Conservation (phyloP, 2,113 vertebrate genomes). For the Blennius ocellaris region DNA sequence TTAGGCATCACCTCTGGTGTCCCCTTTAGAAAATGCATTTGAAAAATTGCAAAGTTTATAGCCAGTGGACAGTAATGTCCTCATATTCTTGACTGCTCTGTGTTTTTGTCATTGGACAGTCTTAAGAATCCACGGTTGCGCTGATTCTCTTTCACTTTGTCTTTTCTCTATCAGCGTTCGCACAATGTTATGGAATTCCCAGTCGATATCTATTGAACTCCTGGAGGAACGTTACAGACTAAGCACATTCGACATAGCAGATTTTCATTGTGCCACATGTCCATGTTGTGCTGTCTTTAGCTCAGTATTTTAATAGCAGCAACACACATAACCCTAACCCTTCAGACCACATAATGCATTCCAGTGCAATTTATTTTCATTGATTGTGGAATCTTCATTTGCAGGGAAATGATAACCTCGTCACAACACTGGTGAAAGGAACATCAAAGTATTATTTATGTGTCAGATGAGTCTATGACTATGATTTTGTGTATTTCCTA, state of each 20-base stretch:
- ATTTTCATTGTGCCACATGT: slow-evolving; percentile 36
- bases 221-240: slow-evolving; percentile 25
- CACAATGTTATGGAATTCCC: slow-evolving; percentile 25
- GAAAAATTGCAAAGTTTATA: too few species aligned
- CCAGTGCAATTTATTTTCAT: slow-evolving; percentile 23
- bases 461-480: neutral
- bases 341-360: slow-evolving; percentile 8
- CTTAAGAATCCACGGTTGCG: too few species aligned
- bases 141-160: too few species aligned
- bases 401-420: too few species aligned
- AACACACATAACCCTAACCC: slow-evolving; percentile 4
- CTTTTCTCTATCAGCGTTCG: neutral
- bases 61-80: too few species aligned
- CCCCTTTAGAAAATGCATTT: too few species aligned
- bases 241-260: slow-evolving; percentile 41
- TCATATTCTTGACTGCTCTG: too few species aligned
- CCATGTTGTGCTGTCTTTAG: slow-evolving; percentile 38
- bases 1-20: too few species aligned
- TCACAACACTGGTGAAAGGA: too few species aligned
- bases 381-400: neutral
- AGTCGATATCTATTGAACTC: slow-evolving; percentile 42
- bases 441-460: neutral
- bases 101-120: too few species aligned
- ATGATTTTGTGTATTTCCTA: neutral
- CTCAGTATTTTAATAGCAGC: slow-evolving; percentile 35